Evolutionary conservation across 2,888 invertebrate genomes (phyloP).

Genomic region (Oscheius sp.): DNA sequence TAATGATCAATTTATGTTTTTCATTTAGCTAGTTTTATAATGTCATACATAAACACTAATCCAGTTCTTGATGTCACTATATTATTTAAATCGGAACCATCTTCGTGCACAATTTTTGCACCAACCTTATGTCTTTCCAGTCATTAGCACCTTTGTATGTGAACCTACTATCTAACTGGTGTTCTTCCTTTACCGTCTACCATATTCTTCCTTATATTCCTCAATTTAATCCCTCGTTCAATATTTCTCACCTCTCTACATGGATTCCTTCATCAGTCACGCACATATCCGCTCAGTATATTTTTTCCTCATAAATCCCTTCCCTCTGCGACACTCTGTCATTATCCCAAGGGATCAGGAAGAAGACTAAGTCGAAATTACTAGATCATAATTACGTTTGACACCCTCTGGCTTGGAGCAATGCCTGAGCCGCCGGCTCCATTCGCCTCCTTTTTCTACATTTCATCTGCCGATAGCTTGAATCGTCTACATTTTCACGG

Average conservation of each 20-base stretch:
- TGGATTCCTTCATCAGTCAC: not conserved
- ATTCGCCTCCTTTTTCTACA: constrained; percentile 53
- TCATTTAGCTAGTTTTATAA: no score
- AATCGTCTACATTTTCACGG: constrained; percentile 34
- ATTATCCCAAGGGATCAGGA: not conserved
- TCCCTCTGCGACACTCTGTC: not conserved
- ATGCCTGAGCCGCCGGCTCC: constrained; percentile 33
- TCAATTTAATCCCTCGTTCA: not conserved
- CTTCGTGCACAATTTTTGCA: not conserved
- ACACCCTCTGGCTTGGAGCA: not conserved
- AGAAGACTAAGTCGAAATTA: not conserved
- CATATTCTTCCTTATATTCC: not conserved
- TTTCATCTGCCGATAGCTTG: constrained; percentile 44
- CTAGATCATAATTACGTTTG: constrained; percentile 6
- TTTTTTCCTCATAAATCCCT: not conserved
- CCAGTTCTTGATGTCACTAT: no score
- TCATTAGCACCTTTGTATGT: no score
- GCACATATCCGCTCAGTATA: not conserved
- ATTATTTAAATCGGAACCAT: no score
- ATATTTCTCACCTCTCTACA: not conserved
- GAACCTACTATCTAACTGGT: no score
- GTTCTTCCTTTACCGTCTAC: not conserved
- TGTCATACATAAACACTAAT: no score
- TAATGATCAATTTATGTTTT: no score
- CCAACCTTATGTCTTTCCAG: not conserved